Evolutionary conservation across 2,888 invertebrate genomes (phyloP).

Genomic region (Tineola bisselliella): DNA sequence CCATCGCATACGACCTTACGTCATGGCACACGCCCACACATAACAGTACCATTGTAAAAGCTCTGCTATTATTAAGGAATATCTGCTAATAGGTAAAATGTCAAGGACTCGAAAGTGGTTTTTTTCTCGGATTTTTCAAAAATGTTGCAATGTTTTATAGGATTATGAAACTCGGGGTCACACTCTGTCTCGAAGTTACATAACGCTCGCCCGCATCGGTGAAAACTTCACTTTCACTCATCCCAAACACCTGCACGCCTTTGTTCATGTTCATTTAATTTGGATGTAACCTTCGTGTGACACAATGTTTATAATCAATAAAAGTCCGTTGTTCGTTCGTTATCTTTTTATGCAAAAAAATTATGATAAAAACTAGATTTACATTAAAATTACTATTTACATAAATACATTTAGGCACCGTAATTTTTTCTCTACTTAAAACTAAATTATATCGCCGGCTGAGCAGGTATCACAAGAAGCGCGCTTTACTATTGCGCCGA

Average conservation of each 20-base stretch:
- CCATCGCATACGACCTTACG: neutral
- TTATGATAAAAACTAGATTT: conserved; percentile 64
- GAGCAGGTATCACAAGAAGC: conserved; percentile 62
- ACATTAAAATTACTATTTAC: conserved; percentile 69
- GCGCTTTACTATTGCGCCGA: conserved; percentile 27
- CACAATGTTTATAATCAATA: neutral
- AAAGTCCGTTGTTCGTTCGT: neutral
- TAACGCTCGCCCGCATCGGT: conserved; percentile 14
- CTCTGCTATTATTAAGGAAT: neutral
- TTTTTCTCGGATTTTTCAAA: neutral
- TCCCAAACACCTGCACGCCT: conserved; percentile 5
- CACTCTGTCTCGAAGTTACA: conserved; percentile 37
- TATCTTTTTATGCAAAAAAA: conserved; percentile 56
- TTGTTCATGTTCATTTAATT: conserved; percentile 1
- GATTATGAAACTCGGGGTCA: conserved; percentile 34
- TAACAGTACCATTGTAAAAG: neutral
- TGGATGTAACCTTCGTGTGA: neutral
- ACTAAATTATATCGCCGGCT: conserved; percentile 49
- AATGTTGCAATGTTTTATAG: neutral
- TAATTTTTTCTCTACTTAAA: conserved; percentile 67
- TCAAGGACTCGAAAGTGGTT: neutral
- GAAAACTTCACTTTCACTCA: conserved; percentile 15
- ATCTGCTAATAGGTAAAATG: neutral
- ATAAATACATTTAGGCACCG: conserved; percentile 70
- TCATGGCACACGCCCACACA: neutral